Base-by-base conservation (phyloP, 2,797 vertebrate species). In the Sebastes baramenuke region DNA sequence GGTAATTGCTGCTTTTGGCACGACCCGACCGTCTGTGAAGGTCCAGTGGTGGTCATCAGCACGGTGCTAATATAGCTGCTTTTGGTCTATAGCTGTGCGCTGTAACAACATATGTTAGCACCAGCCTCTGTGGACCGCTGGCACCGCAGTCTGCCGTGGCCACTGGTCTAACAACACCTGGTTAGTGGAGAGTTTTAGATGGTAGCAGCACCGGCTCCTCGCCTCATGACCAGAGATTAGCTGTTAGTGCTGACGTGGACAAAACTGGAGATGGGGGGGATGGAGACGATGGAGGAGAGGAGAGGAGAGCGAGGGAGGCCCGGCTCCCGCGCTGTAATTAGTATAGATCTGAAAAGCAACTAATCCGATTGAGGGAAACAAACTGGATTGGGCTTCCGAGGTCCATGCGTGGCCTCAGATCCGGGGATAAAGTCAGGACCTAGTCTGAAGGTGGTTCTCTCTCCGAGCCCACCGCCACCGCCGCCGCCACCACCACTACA, bases 351-450 rank as follows among this genome's bases (percentile, higher is more conserved):
- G 91, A 92, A 93, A 93, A 93, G 91, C 91, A 92, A 87, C 92
- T 95, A 95, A 96, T 95, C 90, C 92, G 93, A 95, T 96, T 95
- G 93, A 92, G 90, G 87, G 87, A 93, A 93, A 91, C 92, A 93
- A 95, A 95, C 93, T 93, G 93, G 94, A 95, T 95, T 95, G 93
- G 77, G 80, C 87, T 90, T 93, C 86, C 62, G 82, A 92, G 88
- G 91, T 85, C 83, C 87, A 46, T 79, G 79, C 52, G 5, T 6
- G 60, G 75, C 79, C 77, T 88, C 83, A 79, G 89, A 92, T 92
- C 89, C 34, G 30, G 54, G 79, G 89, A 90, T 88, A 84, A 89
- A 85, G 88, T 80, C 77, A 42, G 77, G 86, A 60, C 70, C 76
- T 62, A 77, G 81, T 76, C 80, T 82, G 67, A 84, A 83, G 85